These are phyloP conservation scores for Herpetotheres cachinnans DNA, from an alignment of 2,113 vertebrate genomes.

Conservation along the genomic window DNA sequence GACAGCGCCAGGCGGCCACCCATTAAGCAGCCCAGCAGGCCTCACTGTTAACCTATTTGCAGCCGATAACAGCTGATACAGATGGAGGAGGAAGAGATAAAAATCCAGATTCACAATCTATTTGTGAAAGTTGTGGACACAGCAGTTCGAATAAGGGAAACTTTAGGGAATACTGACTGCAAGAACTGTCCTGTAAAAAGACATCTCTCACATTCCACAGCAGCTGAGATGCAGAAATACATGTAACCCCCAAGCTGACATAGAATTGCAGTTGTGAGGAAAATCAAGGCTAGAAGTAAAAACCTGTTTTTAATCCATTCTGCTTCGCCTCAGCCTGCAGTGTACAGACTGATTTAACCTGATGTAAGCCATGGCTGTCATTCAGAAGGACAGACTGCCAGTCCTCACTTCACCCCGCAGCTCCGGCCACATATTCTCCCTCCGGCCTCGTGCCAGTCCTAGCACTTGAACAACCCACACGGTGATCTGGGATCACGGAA, in stretches of 20 bases:
- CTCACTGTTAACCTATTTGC: neutral
- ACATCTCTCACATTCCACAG: neutral
- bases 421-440: neutral
- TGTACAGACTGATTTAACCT: constrained; percentile 7
- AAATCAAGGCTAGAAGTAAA: constrained; percentile 4
- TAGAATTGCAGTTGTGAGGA: neutral
- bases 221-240: neutral
- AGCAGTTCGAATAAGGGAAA: neutral
- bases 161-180: neutral
- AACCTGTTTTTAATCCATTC: constrained; percentile 35
- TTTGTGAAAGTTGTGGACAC: neutral
- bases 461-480: neutral
- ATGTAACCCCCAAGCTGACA: neutral
- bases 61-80: neutral
- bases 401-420: constrained; percentile 22
- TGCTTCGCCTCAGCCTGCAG: neutral
- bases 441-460: neutral
- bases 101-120: neutral
- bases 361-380: constrained; percentile 39
- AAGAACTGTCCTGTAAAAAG: neutral
- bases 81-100: neutral
- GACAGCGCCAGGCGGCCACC: neutral
- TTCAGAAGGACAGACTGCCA: constrained; percentile 52
- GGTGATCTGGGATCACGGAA: neutral
- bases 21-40: neutral